These are phyloP conservation scores for Homarus americanus DNA, from an alignment of 1,140 invertebrate genomes.

Conservation along the genomic window DNA sequence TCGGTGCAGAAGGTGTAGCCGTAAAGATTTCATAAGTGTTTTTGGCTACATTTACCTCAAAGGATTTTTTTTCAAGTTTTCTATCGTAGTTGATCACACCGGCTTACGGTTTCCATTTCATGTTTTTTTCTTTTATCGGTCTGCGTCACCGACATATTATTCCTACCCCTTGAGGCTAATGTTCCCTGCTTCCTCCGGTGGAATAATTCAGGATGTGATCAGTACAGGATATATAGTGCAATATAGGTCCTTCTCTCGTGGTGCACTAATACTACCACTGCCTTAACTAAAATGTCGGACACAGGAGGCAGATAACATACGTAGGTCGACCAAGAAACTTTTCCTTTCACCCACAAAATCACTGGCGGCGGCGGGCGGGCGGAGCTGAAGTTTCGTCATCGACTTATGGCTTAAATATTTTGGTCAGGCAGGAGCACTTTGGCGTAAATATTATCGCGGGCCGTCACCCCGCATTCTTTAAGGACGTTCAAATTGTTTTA, in stretches of 20 bases:
- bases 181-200: neutral
- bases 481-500: constrained; percentile 17
- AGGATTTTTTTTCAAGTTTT: constrained; percentile 46
- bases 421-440: constrained; percentile 6
- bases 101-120: constrained; percentile 50
- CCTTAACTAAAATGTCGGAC: neutral
- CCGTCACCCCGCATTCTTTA: neutral
- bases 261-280: neutral
- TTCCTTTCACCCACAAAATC: neutral
- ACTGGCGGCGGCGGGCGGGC: neutral
- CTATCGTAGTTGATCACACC: constrained; percentile 41
- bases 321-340: neutral
- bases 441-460: constrained; percentile 51
- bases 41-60: constrained; percentile 62
- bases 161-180: too few relatives aligned
- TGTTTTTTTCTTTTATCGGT: constrained; percentile 31
- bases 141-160: too few relatives aligned
- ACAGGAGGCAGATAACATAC: neutral
- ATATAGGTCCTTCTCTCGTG: neutral
- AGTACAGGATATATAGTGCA: neutral
- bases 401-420: constrained; percentile 57
- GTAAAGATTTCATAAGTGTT: constrained; percentile 72
- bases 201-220: neutral
- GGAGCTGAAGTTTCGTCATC: neutral
- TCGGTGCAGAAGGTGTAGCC: constrained; percentile 68